Base-by-base conservation (phyloP, 2,797 vertebrate genomes). In the Rhabdomys pumilio region DNA sequence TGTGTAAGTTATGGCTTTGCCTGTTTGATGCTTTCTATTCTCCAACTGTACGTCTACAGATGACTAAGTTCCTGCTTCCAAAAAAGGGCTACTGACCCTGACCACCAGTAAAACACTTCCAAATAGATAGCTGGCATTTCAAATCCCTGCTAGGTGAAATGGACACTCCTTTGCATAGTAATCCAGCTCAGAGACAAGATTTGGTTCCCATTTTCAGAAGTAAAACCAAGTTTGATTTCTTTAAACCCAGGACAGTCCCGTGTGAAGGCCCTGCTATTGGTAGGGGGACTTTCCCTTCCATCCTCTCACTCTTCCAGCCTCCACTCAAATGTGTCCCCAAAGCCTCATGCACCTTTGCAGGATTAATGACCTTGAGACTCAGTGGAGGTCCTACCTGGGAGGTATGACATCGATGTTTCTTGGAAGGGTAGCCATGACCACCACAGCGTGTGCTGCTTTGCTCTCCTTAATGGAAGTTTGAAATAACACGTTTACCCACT, bases 141-240 rank as follows among this genome's bases (percentile, higher is more conserved):
- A 91, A 57, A 55, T 55, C 20, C 65, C 34, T 38, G 38, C 29
- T 47, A 19, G 47, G 59, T 77, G 69, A 84, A 84, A 76, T 24
- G n/a, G 5, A 14, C 9, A 14, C 17, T 63, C 57, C 15, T 10
- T 65, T 63, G 59, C 50, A 20, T 14, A 57, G 57, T 61, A 44
- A 55, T 82, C 57, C 41, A 67, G 24, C 24, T 26, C 55, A 86
- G 61, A 53, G 86, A 9, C 38, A 41, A 31, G 22, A 26, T 53
- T 44, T 44, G 55, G 31, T 34, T 73, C 92, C 76, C 53, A 65
- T 65, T 94, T 96, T 91, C n/a, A 89, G 93, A 89, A 91, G n/a
- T 63, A 22, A 94, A 91, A 73, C 22, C 26, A 53, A 76, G 31
- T 44, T 29, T 57, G 11, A 17, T 26, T n/a, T 8, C 89, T 95